Evolutionary conservation across 2,888 invertebrate species (phyloP), one percentile per base, ranked within the genome.

Genomic region (Julus scandinavius): DNA sequence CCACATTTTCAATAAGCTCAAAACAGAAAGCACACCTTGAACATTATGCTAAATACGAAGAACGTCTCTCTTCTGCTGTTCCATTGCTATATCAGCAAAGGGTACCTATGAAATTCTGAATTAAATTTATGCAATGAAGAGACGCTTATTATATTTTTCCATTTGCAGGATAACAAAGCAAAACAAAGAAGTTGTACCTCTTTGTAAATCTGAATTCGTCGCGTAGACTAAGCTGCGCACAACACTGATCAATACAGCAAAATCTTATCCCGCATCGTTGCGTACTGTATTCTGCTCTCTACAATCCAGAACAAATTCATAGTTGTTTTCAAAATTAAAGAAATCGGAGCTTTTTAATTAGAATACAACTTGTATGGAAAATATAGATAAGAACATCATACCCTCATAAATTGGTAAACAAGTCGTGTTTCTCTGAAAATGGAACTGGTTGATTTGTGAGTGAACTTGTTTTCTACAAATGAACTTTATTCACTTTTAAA

Each of bases 21-120:
- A 29, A 72, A 72, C 20, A 72, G 63, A 72, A 72, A 20, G 80
- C 80, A 38, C 80, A 80, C 80, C 80, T 80, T 80, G 80, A 38
- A 38, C 38, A 80, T 80, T 80, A 80, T 38, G 80, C 80, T 80
- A 40, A 80, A 80, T 38, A 38, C 80, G 38, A 80, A 38, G 80
- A 40, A 80, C 13, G 80, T 38, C 4, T 80, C 4, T 80, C 80
- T 15, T 15, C 15, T 15, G 9, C 20, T 11, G 13, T 45, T 45
- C 80, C 80, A 15, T 1, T 20, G 72, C 11, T 9, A 63, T n/a
- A 63, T 63, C 54, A 54, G 15, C 54, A 15, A 13, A 3, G 58
- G 45, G 45, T 7, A 45, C 17, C 58, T n/a, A 80, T 80, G 80
- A 38, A 80, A 80, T 80, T 80, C 38, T 4, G 38, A 38, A 15